Base-by-base conservation (phyloP, 1,140 invertebrate species). In the Pogonomyrmex californicus region DNA sequence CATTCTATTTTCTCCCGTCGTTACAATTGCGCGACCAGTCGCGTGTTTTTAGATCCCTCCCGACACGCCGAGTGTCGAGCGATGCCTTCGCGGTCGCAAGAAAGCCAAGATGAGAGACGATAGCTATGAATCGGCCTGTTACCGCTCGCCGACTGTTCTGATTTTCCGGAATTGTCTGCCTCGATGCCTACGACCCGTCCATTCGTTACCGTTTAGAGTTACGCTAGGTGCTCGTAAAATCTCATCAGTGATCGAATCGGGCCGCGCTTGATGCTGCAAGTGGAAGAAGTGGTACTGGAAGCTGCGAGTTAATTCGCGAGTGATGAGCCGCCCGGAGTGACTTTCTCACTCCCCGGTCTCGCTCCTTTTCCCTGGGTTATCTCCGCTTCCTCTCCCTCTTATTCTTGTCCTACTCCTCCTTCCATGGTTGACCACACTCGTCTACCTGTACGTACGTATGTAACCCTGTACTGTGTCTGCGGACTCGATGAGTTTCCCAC, bases 401-500 rank as follows among this genome's bases (percentile, higher is more conserved):
- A 51, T 49, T 41, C 44, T 78, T 75, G 23, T 54, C 82, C 66
- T 87, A n/a, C 36, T 79, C 63, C 51, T 83, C 41, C 87, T 76
- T 81, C 85, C 85, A 65, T 41, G 86, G 70, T 65, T 87, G 79
- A 88, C 87, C 87, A 77, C 82, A 58, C 83, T 87, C 66, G 75
- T 41, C 86, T 78, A 41, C 77, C 58, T n/a, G 79, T n/a, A 60
- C 23, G 44, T 65, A 65, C 14, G 41, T 47, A 47, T 41, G 17
- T 68, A 68, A 83, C 91, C 66, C 90, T 88, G 90, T 87, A 54
- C 88, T n/a, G 47, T 89, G 90, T 94, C 91, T 92, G 92, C 90
- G 88, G 91, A 58, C 88, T 85, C 91, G 70, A 49, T 49, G 91
- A 76, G 93, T 95, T 23, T 95, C 94, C 93, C 94, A 94, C 94